phyloP scores from a whole-genome alignment of 2,797 vertebrate species.

The Peromyscus eremicus region DNA sequence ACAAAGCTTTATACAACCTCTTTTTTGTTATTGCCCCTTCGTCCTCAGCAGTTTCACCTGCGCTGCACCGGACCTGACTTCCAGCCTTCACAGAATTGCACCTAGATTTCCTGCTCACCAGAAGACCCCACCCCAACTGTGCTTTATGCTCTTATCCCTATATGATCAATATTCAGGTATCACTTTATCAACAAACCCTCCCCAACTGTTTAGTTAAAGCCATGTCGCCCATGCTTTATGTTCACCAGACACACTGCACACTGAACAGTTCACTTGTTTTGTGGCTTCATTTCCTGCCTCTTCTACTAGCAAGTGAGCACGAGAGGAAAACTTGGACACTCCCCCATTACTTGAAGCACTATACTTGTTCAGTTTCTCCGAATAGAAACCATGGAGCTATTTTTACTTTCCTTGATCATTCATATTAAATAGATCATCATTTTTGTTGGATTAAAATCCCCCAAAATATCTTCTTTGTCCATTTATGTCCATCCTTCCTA shows the following conservation, averaged over 20 bases:
- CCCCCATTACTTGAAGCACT: not conserved
- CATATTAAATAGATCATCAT: constrained; percentile 8
- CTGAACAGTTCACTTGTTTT: not conserved
- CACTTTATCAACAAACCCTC: not conserved
- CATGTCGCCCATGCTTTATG: not conserved
- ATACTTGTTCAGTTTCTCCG: constrained; percentile 39
- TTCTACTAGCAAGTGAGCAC: not conserved
- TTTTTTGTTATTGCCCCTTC: not conserved
- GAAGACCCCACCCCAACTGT: not conserved
- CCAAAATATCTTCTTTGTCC: constrained; percentile 8
- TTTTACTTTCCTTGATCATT: constrained; percentile 34
- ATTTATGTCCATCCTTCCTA: not conserved
- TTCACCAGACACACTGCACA: not conserved
- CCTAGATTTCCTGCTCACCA: not conserved
- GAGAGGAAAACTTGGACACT: not conserved
- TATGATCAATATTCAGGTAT: not conserved
- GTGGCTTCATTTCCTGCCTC: not conserved
- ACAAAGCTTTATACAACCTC: not conserved
- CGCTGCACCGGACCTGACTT: not conserved
- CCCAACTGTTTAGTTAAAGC: not conserved
- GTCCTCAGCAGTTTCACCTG: not conserved
- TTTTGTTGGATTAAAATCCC: not conserved
- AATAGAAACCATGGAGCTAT: constrained; percentile 38
- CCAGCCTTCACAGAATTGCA: not conserved
- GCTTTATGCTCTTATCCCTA: not conserved